Evolutionary conservation across 1,140 invertebrate genomes (phyloP).

Genomic region (Neodiprion lecontei): DNA sequence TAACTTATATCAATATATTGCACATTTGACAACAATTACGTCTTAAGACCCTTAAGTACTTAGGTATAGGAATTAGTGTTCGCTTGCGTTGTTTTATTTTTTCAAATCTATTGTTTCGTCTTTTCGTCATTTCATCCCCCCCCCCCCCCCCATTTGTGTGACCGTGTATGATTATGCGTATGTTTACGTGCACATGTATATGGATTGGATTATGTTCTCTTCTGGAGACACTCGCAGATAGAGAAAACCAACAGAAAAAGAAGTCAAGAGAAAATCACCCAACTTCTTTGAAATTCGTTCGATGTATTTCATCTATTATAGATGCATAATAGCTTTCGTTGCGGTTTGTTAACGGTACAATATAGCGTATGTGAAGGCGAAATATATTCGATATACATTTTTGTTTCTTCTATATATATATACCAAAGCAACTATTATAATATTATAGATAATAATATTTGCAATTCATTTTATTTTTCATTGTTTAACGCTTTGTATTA

Average conservation of each 20-base stretch:
- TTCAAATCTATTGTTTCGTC: background rate
- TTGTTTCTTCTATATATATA: conserved; percentile 1
- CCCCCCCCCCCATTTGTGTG: conserved; percentile 2
- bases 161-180: background rate
- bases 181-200: too few relatives aligned
- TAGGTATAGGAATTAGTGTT: conserved; percentile 53
- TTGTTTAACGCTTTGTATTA: background rate
- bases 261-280: background rate
- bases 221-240: too few relatives aligned
- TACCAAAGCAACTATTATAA: background rate
- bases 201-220: too few relatives aligned
- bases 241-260: too few relatives aligned
- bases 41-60: conserved; percentile 54
- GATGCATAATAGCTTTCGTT: conserved; percentile 32
- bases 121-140: conserved; percentile 11
- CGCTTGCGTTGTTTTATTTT: conserved; percentile 35
- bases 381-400: conserved; percentile 21
- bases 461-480: conserved; percentile 9
- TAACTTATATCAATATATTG: conserved; percentile 61
- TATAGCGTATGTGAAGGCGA: conserved; percentile 23
- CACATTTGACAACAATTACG: conserved; percentile 63
- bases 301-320: background rate
- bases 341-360: conserved; percentile 25
- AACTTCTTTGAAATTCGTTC: background rate
- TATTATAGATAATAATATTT: background rate